phyloP scores from a whole-genome alignment of 2,797 vertebrate species.

The Amblyopsis hoosieri region DNA sequence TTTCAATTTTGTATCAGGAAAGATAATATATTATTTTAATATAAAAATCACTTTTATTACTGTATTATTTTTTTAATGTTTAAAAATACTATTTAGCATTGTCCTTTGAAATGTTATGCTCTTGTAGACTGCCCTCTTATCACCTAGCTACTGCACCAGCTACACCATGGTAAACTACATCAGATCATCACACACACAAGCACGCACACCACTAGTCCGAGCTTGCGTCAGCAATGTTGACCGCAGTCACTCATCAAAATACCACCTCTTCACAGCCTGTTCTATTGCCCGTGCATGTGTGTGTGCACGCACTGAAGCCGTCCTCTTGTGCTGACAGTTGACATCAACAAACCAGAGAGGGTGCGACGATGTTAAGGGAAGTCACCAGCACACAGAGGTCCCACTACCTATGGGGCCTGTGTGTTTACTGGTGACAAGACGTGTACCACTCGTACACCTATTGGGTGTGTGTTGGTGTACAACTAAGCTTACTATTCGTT shows the following conservation, averaged over 20 bases:
- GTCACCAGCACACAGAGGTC: conserved; percentile 51
- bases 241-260: conserved; percentile 24
- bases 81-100: no score
- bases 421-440: no score
- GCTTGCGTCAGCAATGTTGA: conserved; percentile 30
- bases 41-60: no score
- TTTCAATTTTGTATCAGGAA: no score
- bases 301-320: conserved; percentile 12
- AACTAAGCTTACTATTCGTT: neutral
- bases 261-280: neutral
- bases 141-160: no score
- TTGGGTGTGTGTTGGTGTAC: conserved; percentile 4
- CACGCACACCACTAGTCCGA: conserved; percentile 7
- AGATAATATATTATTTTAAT: no score
- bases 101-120: no score
- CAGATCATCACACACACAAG: neutral
- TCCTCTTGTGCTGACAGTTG: conserved; percentile 39
- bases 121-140: no score
- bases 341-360: conserved; percentile 59
- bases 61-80: no score
- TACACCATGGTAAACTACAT: neutral
- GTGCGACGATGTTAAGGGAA: conserved; percentile 52
- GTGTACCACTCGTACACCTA: neutral
- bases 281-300: conserved; percentile 9
- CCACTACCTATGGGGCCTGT: conserved; percentile 25